Evolutionary conservation across 2,797 vertebrate species (phyloP).

Genomic region (Tarsius wallacei): DNA sequence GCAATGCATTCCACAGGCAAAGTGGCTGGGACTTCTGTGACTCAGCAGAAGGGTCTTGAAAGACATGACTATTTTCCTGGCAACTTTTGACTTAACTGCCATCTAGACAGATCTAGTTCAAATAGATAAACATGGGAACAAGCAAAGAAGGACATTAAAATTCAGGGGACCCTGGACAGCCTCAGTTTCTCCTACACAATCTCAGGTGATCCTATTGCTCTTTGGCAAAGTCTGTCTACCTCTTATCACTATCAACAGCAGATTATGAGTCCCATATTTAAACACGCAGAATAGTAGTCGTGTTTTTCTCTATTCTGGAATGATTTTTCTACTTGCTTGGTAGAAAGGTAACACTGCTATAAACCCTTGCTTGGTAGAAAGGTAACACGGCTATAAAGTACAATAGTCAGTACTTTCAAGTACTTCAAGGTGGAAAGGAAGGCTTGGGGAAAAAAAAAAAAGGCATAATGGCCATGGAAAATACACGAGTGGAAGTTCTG

Average conservation of each 20-base stretch:
- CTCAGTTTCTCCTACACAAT: background rate
- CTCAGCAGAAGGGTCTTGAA: constrained; percentile 72
- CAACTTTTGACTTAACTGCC: constrained; percentile 13
- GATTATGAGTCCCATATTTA: background rate
- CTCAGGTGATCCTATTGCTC: background rate
- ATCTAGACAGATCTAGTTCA: background rate
- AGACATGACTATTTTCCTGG: background rate
- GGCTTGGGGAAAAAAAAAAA: background rate
- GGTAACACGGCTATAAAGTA: background rate
- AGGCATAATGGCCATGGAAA: background rate
- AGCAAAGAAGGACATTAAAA: constrained; percentile 1
- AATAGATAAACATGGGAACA: background rate
- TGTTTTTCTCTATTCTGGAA: constrained; percentile 9
- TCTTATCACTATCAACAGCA: constrained; percentile 11
- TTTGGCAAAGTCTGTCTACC: background rate
- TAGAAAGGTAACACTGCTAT: background rate
- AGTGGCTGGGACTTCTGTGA: constrained; percentile 39
- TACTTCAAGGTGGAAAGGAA: constrained; percentile 19
- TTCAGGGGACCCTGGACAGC: background rate
- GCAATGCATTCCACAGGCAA: constrained; percentile 53
- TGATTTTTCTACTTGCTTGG: background rate
- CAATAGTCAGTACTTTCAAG: background rate
- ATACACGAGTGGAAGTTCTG: background rate
- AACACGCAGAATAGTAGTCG: background rate
- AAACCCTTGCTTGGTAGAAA: background rate